phyloP scores from a whole-genome alignment of 2,888 invertebrate species.

The Ophion costatus region DNA sequence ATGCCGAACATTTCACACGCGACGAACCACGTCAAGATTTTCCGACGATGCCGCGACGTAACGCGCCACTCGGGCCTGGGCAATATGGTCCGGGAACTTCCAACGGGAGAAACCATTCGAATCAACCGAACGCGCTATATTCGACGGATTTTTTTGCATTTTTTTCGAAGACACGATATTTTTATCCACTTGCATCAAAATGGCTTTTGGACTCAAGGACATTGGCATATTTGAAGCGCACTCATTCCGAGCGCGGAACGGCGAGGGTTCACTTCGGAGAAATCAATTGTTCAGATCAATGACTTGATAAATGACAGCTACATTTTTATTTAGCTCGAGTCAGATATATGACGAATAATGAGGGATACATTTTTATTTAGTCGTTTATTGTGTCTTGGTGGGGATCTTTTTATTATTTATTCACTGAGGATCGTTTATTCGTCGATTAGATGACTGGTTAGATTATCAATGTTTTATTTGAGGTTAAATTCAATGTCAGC shows the following conservation, averaged over 20 bases:
- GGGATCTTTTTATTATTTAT: too few relatives aligned
- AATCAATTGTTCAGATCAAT: too few relatives aligned
- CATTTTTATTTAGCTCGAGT: too few relatives aligned
- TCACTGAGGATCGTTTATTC: too few relatives aligned
- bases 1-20: slow-evolving; percentile 62
- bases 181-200: neutral
- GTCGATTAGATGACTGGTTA: too few relatives aligned
- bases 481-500: too few relatives aligned
- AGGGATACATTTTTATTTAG: too few relatives aligned
- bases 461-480: too few relatives aligned
- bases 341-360: too few relatives aligned
- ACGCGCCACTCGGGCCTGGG: neutral
- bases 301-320: too few relatives aligned
- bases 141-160: neutral
- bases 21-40: slow-evolving; percentile 41
- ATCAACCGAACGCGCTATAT: neutral
- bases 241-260: neutral
- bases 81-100: neutral
- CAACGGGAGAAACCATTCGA: neutral
- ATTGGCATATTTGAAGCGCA: neutral
- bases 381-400: too few relatives aligned
- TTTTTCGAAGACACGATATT: neutral
- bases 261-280: too few relatives aligned
- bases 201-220: neutral
- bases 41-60: slow-evolving; percentile 12